Conservation (phyloP, 2,888 invertebrate species). For the Hypercompe scribonia region DNA sequence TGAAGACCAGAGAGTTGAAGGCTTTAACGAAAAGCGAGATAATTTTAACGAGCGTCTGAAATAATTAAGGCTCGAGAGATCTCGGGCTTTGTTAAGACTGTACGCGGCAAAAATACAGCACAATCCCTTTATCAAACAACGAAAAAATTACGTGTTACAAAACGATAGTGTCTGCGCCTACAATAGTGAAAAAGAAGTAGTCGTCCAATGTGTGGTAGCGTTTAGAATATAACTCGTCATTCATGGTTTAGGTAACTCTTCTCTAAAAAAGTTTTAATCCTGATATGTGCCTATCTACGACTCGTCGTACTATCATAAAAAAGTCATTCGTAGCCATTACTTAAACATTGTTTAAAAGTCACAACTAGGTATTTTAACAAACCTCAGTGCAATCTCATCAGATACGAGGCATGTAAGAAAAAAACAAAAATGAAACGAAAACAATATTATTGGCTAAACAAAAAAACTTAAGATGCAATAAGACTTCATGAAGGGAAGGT, state of each 20-base stretch:
- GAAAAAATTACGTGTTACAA: not conserved
- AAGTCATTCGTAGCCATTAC: not conserved
- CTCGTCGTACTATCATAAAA: too few relatives aligned
- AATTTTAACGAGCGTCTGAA: not conserved
- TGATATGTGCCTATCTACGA: too few relatives aligned
- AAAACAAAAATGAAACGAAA: not conserved
- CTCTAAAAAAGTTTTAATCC: not conserved
- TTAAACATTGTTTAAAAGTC: not conserved
- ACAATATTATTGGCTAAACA: slow-evolving; percentile 1
- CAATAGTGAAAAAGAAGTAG: not conserved
- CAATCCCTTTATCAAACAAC: not conserved
- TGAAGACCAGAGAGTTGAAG: not conserved
- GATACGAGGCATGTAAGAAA: not conserved
- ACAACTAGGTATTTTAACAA: not conserved
- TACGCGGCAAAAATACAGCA: not conserved
- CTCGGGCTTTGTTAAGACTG: not conserved
- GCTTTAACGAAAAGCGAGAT: not conserved
- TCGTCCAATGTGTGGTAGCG: not conserved
- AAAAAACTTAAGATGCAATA: slow-evolving; percentile 30
- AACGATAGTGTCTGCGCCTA: not conserved
- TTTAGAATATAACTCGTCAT: not conserved
- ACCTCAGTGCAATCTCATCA: not conserved
- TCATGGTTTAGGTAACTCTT: not conserved
- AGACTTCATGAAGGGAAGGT: slow-evolving; percentile 41
- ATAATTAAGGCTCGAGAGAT: not conserved